Evolutionary conservation across 2,888 invertebrate genomes (phyloP), one percentile per base, ranked within the genome.

Genomic region (Brenthis hecate): DNA sequence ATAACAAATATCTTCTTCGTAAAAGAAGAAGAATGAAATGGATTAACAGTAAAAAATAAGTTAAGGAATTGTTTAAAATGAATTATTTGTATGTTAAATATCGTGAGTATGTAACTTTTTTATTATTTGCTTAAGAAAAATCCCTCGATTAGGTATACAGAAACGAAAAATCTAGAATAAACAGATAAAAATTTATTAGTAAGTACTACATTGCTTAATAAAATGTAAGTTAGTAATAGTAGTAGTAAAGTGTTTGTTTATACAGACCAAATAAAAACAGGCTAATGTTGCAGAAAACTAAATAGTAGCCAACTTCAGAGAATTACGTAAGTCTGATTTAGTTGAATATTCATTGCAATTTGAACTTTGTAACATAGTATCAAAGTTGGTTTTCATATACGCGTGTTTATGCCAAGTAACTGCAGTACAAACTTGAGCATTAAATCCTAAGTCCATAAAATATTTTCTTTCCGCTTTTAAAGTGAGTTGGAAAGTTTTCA

Each of bases 401-500:
- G n/a, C 32, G 28, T 50, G 23, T 51, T 58, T 53, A n/a, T 55
- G 32, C 48, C 61, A 66, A 54, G 28, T 61, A 55, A 55, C 60
- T 66, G 61, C 66, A 66, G 28, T 65, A 66, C 56, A 14, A 61
- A 66, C 55, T 61, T 61, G 19, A 36, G 55, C 55, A 61, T 66
- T 61, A 66, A 66, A 60, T 61, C 55, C 36, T 66, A 43, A 43
- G 53, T 55, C 11, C 55, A 61, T 54, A 32, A 58, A 55, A 48
- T 65, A 43, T 60, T 23, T 58, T 43, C 23, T 53, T 47, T 66
- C 23, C 51, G 48, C 14, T 66, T 48, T 36, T 32, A 54, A 66
- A 55, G 5, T 60, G 19, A 56, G 55, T 55, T 60, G 28, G 47
- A n/a, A 28, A 43, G 36, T 28, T 60, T 48, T 56, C 36, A 51